These are phyloP conservation scores for Malacosoma neustria DNA, from an alignment of 2,888 invertebrate species.

Conservation along the genomic window DNA sequence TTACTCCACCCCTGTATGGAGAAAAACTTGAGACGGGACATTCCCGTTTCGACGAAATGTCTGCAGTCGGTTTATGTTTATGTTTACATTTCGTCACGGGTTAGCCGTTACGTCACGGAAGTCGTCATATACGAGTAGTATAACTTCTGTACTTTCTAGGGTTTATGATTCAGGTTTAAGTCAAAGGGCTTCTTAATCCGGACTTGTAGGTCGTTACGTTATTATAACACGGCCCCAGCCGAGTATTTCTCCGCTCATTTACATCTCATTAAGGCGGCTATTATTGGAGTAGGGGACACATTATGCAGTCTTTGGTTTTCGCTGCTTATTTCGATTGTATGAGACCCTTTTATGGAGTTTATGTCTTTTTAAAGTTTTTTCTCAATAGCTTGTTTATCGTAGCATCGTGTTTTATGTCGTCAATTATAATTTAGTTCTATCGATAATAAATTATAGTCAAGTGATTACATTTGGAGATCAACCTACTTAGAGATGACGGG, in stretches of 20 bases:
- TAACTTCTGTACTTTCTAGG: no score
- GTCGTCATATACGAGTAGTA: no score
- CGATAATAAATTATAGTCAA: no score
- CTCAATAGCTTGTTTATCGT: slow-evolving; percentile 3
- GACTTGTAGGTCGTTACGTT: slow-evolving; percentile 75
- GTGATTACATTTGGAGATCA: no score
- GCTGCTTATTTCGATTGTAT: slow-evolving; percentile 2
- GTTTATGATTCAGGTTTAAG: slow-evolving; percentile 66
- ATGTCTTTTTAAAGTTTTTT: slow-evolving; percentile 1
- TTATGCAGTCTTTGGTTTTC: slow-evolving; percentile 21
- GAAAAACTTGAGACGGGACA: no score
- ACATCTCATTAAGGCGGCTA: slow-evolving; percentile 72
- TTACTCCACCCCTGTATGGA: no score
- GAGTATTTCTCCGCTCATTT: slow-evolving; percentile 73
- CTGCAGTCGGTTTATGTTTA: no score
- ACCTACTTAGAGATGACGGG: no score
- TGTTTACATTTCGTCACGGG: no score
- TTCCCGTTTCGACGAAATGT: no score
- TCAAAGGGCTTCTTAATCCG: slow-evolving; percentile 76
- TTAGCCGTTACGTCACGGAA: slow-evolving; percentile 46
- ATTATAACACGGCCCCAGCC: slow-evolving; percentile 69
- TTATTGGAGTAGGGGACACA: slow-evolving; percentile 53
- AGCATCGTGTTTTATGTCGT: background rate
- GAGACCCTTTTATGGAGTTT: background rate
- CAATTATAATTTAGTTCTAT: no score